Percentiles rank a stretch among this genome's conserved stretches.
phyloP scores from a whole-genome alignment of 2,797 vertebrate genomes.

The Pseudopleuronectes americanus region DNA sequence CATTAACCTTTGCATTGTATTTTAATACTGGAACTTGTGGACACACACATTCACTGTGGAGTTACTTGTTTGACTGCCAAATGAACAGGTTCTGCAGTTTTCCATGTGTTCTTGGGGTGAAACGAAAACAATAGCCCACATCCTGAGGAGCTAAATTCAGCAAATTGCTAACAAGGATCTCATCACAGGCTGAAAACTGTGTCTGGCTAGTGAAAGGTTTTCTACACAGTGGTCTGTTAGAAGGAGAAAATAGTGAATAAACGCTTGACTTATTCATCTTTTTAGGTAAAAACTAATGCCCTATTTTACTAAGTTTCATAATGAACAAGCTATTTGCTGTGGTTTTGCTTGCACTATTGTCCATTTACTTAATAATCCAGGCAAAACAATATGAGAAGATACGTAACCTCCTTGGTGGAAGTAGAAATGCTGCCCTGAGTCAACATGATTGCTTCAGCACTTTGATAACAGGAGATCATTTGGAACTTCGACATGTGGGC shows the following conservation, averaged over 20 bases:
- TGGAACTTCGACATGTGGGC: conserved; percentile 15
- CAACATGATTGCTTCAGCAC: background rate
- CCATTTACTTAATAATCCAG: no score
- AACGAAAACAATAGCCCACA: conserved; percentile 45
- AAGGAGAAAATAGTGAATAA: background rate
- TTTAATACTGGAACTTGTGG: conserved; percentile 54
- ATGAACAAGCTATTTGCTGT: no score
- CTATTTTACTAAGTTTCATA: no score
- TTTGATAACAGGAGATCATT: conserved; percentile 9
- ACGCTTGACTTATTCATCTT: no score
- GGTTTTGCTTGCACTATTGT: no score
- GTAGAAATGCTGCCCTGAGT: background rate
- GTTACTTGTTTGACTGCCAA: conserved; percentile 62
- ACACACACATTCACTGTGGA: conserved; percentile 48
- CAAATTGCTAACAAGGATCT: conserved; percentile 61
- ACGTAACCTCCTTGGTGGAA: no score
- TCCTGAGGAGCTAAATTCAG: conserved; percentile 44
- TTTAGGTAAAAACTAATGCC: no score
- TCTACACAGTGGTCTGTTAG: background rate
- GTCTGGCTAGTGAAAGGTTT: background rate
- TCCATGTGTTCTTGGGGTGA: conserved; percentile 49
- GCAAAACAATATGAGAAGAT: no score
- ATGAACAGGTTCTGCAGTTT: conserved; percentile 60
- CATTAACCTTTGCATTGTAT: conserved; percentile 50
- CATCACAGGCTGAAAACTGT: conserved; percentile 15